A percentile compares a stretch with the other conserved stretches of the same genome.
phyloP scores from a whole-genome alignment of 2,113 vertebrate genomes.

The Caloenas nicobarica region DNA sequence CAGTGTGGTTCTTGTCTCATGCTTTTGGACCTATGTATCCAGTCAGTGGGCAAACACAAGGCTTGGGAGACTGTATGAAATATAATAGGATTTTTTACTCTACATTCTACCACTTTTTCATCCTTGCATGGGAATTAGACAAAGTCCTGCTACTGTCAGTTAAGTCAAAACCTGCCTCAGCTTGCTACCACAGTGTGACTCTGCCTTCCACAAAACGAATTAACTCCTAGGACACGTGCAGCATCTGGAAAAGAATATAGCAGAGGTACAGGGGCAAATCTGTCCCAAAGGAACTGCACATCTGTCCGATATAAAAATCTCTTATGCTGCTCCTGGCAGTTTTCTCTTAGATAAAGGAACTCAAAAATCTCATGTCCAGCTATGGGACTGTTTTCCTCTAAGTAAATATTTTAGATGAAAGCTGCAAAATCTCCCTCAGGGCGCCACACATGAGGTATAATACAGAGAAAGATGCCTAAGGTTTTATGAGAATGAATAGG shows the following conservation, averaged over 20 bases:
- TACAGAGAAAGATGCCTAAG: not conserved
- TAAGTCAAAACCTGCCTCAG: not conserved
- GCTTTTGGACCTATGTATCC: accelerated
- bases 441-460: not conserved
- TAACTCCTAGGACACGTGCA: not conserved
- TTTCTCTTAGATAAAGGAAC: not conserved
- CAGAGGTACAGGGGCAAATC: not conserved
- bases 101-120: not conserved
- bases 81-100: not conserved
- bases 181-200: not conserved
- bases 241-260: not conserved
- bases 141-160: not conserved
- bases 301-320: not conserved
- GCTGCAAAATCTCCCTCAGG: not conserved
- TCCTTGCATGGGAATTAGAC: not conserved
- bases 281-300: not conserved
- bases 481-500: not conserved
- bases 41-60: not conserved
- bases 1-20: not conserved
- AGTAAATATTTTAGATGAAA: not conserved
- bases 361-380: not conserved
- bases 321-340: not conserved
- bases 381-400: not conserved
- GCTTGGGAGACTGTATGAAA: not conserved
- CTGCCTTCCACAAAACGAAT: not conserved